Conservation (phyloP, 2,888 invertebrate species). For the Busseola fusca region DNA sequence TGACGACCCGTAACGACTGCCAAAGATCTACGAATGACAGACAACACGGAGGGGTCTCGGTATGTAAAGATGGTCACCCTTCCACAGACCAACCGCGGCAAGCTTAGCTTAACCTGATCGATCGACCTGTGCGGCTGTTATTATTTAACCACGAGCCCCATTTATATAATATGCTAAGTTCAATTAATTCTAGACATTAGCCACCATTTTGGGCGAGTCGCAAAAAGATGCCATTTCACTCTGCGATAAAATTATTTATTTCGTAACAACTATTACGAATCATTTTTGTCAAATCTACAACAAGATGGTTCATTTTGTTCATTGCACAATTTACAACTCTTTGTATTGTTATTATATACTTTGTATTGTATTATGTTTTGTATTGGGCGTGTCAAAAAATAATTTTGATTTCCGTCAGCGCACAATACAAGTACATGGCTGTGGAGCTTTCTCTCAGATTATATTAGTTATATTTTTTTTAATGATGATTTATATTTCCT, state of each 20-base stretch:
- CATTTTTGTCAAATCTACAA: conserved; percentile 29
- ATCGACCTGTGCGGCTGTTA: too few species aligned
- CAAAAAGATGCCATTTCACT: conserved; percentile 13
- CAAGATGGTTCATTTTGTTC: conserved; percentile 11
- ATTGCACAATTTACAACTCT: conserved; percentile 30
- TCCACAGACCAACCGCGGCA: too few species aligned
- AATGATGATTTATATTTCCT: not conserved
- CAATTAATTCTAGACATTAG: conserved; percentile 31
- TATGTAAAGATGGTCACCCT: too few species aligned
- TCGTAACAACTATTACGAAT: conserved; percentile 31
- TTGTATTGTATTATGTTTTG: too few species aligned
- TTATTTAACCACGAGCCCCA: too few species aligned
- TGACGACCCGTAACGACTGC: too few species aligned
- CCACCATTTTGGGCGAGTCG: conserved; percentile 23
- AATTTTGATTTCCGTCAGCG: not conserved
- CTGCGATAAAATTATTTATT: conserved; percentile 28
- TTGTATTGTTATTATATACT: too few species aligned
- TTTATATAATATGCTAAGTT: conserved; percentile 12
- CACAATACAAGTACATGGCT: not conserved
- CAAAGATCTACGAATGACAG: too few species aligned
- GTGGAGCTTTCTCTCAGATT: not conserved
- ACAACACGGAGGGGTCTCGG: too few species aligned
- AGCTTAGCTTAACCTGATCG: too few species aligned
- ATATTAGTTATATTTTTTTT: not conserved
- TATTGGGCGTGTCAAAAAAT: not conserved